These are phyloP conservation scores for Pteropus alecto DNA, from an alignment of 2,113 vertebrate species.

Conservation along the genomic window DNA sequence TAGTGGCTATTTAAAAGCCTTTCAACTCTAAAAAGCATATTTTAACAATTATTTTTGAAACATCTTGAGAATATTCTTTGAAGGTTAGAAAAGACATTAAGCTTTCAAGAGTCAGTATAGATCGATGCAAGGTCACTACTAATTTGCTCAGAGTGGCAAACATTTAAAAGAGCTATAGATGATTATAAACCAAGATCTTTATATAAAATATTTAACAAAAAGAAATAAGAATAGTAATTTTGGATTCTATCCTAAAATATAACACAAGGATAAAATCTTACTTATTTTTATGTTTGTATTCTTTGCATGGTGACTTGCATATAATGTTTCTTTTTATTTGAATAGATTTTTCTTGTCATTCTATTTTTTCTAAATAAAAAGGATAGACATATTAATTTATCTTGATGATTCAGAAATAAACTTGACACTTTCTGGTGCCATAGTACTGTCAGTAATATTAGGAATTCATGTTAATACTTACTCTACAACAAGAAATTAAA, in stretches of 20 bases:
- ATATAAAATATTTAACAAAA: slow-evolving; percentile 44
- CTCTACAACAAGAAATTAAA: slow-evolving; percentile 16
- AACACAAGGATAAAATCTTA: background rate
- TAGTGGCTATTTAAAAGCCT: slow-evolving; percentile 4
- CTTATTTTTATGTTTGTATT: background rate
- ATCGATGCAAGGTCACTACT: slow-evolving; percentile 51
- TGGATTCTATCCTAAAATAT: background rate
- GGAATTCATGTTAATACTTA: slow-evolving; percentile 20
- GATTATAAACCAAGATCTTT: slow-evolving; percentile 40
- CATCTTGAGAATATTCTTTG: slow-evolving; percentile 34
- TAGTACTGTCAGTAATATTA: background rate
- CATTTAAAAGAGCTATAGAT: background rate
- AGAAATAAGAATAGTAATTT: background rate
- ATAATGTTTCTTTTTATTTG: background rate
- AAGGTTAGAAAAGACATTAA: slow-evolving; percentile 57
- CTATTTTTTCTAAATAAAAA: background rate
- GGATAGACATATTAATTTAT: background rate
- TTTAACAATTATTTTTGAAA: slow-evolving; percentile 56
- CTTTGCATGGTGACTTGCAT: background rate
- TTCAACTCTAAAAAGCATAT: slow-evolving; percentile 47
- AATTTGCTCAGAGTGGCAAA: slow-evolving; percentile 60
- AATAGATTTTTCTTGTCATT: background rate
- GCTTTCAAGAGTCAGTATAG: slow-evolving; percentile 25
- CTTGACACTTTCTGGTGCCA: background rate
- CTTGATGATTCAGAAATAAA: background rate